phyloP scores from a whole-genome alignment of 1,140 invertebrate genomes.

The Dinothrombium tinctorium region DNA sequence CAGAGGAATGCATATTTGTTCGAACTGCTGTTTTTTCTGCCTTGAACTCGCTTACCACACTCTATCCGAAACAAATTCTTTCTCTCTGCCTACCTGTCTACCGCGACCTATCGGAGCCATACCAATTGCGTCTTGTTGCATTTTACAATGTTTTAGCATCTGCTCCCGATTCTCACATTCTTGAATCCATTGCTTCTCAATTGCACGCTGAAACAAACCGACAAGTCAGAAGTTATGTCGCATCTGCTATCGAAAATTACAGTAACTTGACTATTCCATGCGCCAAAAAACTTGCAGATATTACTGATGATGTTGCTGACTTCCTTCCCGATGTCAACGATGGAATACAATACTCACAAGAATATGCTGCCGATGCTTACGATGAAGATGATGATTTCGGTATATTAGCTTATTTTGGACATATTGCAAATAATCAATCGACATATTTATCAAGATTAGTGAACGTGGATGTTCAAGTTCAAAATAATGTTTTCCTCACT shows the following conservation, averaged over 20 bases:
- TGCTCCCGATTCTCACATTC: conserved; percentile 8
- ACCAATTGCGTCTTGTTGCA: conserved; percentile 13
- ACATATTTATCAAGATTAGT: no score
- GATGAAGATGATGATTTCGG: conserved; percentile 7
- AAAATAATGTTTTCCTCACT: no score
- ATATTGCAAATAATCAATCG: no score
- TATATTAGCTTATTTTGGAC: no score
- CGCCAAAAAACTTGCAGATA: conserved; percentile 4
- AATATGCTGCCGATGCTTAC: conserved; percentile 5
- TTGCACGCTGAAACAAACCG: conserved; percentile 11
- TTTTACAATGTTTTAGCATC: conserved; percentile 12
- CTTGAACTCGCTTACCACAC: conserved; percentile 5
- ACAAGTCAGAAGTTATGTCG: conserved; percentile 13
- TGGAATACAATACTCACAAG: conserved; percentile 8
- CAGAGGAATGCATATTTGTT: conserved; percentile 10
- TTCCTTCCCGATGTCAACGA: background rate
- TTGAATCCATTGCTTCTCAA: conserved; percentile 13
- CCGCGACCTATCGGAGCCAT: conserved; percentile 14
- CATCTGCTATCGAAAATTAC: conserved; percentile 6
- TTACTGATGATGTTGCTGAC: conserved; percentile 3
- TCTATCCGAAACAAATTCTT: conserved; percentile 9
- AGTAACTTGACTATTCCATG: conserved; percentile 11
- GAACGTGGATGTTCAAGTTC: no score
- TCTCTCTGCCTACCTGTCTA: conserved; percentile 13
- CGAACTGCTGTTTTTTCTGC: conserved; percentile 13